Evolutionary conservation across 2,797 vertebrate genomes (phyloP).

Genomic region (Furcifer pardalis): DNA sequence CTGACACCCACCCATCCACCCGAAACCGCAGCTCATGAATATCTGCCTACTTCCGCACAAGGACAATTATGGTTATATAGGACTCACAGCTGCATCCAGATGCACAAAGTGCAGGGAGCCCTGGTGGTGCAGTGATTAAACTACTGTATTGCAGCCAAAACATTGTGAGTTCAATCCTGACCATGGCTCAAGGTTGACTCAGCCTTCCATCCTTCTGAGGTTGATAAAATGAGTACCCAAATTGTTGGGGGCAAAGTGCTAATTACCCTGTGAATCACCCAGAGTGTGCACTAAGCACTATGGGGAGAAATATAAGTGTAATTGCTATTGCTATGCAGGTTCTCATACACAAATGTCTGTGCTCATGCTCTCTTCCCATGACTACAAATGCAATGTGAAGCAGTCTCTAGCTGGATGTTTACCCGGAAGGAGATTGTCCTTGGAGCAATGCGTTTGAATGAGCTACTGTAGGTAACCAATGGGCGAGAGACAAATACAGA

Average conservation of each 20-base stretch:
- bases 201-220: too few relatives aligned
- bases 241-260: too few relatives aligned
- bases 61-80: not conserved
- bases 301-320: too few relatives aligned
- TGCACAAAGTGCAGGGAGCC: too few relatives aligned
- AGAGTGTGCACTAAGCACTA: too few relatives aligned
- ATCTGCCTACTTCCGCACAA: not conserved
- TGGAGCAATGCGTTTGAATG: constrained; percentile 82
- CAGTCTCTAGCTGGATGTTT: constrained; percentile 39
- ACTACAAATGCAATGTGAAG: not conserved
- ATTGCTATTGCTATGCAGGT: not conserved
- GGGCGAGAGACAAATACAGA: constrained; percentile 50
- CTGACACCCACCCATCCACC: not conserved
- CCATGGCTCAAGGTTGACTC: too few relatives aligned
- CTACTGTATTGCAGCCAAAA: too few relatives aligned
- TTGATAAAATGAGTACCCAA: too few relatives aligned
- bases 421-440: constrained; percentile 91
- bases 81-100: not conserved
- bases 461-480: constrained; percentile 67
- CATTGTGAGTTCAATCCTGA: too few relatives aligned
- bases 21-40: not conserved
- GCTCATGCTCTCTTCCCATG: not conserved
- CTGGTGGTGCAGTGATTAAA: too few relatives aligned
- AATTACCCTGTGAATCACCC: too few relatives aligned
- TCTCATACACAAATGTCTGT: not conserved